Percentiles rank a stretch among this genome's conserved stretches.
These are phyloP conservation scores for Acleris literana DNA, from an alignment of 2,888 invertebrate species.

Conservation along the genomic window DNA sequence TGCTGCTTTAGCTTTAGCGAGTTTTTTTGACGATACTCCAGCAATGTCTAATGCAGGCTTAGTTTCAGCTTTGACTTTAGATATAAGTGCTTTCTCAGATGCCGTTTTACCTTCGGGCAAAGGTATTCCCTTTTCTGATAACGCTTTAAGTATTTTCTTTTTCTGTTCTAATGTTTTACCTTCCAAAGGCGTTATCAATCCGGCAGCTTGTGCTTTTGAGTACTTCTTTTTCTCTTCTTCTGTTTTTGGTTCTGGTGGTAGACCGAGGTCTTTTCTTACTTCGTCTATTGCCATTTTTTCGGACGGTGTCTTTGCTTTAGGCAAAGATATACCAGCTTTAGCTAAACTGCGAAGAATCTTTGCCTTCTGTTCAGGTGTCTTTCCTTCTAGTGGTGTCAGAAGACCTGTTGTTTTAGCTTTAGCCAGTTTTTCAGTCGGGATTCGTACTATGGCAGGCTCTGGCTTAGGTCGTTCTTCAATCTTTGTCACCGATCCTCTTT, in stretches of 20 bases:
- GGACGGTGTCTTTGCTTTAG: slow-evolving; percentile 4
- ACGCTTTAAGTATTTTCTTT: neutral
- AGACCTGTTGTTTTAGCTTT: neutral
- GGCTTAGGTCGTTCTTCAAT: too few species aligned
- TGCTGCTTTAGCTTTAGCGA: too few species aligned
- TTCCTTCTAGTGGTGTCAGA: neutral
- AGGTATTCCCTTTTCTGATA: slow-evolving; percentile 3
- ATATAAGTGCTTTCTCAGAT: slow-evolving; percentile 25
- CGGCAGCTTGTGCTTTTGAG: slow-evolving; percentile 1
- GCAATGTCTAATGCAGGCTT: neutral
- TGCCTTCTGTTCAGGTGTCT: neutral
- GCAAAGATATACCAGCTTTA: neutral
- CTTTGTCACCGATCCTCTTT: slow-evolving; percentile 41
- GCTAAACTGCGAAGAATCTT: neutral
- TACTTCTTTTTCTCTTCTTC: neutral
- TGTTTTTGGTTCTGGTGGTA: neutral
- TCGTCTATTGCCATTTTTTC: slow-evolving; percentile 31
- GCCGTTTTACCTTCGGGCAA: slow-evolving; percentile 7
- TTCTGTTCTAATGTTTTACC: slow-evolving; percentile 24
- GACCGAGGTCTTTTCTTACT: neutral
- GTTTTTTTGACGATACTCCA: too few species aligned
- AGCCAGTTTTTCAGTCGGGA: neutral
- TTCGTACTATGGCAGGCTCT: too few species aligned
- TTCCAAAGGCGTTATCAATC: neutral
- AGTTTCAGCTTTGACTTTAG: neutral